Evolutionary conservation across 2,113 vertebrate species (phyloP), one percentile per base, ranked within the genome.

Genomic region (Phalacrocorax pelagicus): DNA sequence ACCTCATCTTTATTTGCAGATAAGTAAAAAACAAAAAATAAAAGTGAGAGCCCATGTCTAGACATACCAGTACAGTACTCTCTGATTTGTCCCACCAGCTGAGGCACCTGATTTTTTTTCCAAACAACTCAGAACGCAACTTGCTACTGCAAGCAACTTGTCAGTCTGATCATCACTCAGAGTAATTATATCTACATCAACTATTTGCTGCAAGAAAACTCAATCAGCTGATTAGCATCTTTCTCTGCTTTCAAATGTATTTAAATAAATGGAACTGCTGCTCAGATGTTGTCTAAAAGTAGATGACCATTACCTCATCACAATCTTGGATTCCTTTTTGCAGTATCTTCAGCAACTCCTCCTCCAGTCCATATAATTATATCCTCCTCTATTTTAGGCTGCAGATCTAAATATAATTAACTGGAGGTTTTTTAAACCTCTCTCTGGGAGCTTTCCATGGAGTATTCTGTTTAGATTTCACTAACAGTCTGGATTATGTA

Each of bases 241-340:
- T 96, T 83, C 93, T 94, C 69, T 95, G 94, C 95, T 97, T 96
- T 95, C 79, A 93, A 69, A 66, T 65, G 23, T 27, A 72, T 81
- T 87, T 81, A 74, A 95, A 70, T 52, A 96, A 91, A 90, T 32
- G 23, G 42, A 74, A 86, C 27, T 81, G 55, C 82, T 72, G 75
- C 92, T 95, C 65, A 90, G 59, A 88, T 51, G 49, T 18, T 49
- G 49, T 16, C 74, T 94, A 65, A 73, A 96, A 90, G 88, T 29
- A 84, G 75, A 78, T 92, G 88, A 94, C 89, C 24, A 4, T 69
- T 85, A 81, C 61, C 69, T 71, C 87, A 65, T 44, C 32, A 74
- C 27, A 23, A n/a, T 22, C 66, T 77, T 51, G n/a, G 36, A 92
- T 27, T 66, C 30, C 40, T 77, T 94, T 92, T 46, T 51, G 55